A percentile compares a stretch with the other conserved stretches of the same genome.
phyloP scores from a whole-genome alignment of 1,140 invertebrate genomes.

The Rhizoglyphus robini region DNA sequence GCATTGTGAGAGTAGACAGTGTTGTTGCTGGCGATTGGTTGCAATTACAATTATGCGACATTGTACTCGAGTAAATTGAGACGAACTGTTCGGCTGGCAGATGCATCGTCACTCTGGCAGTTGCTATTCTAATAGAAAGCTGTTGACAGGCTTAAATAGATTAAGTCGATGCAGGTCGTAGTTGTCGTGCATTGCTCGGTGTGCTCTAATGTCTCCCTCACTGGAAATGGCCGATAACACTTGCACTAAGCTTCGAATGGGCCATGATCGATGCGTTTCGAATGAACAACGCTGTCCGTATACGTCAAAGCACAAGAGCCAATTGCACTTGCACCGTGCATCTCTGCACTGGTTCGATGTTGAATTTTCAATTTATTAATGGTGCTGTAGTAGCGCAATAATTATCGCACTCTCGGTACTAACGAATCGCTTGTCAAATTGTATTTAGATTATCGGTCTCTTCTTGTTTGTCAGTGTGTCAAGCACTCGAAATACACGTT shows the following conservation, averaged over 20 bases:
- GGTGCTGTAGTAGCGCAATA: neutral
- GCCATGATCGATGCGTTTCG: no score
- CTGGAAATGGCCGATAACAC: no score
- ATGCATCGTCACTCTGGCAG: no score
- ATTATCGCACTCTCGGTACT: neutral
- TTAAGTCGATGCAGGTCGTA: slow-evolving; percentile 5
- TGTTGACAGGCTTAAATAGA: slow-evolving; percentile 15
- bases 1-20: no score
- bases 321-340: neutral
- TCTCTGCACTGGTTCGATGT: no score
- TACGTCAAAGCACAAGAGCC: neutral
- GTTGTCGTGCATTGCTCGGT: neutral
- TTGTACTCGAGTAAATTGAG: no score
- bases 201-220: no score
- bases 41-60: no score
- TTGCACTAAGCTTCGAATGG: no score
- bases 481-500: neutral
- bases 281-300: neutral
- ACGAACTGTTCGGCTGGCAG: no score
- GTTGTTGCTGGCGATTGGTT: no score
- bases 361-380: neutral
- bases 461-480: neutral
- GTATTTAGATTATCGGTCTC: slow-evolving; percentile 3
- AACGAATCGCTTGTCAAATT: neutral
- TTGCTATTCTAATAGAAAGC: slow-evolving; percentile 6